phyloP scores from a whole-genome alignment of 2,888 invertebrate species.

The Hyles lineata region DNA sequence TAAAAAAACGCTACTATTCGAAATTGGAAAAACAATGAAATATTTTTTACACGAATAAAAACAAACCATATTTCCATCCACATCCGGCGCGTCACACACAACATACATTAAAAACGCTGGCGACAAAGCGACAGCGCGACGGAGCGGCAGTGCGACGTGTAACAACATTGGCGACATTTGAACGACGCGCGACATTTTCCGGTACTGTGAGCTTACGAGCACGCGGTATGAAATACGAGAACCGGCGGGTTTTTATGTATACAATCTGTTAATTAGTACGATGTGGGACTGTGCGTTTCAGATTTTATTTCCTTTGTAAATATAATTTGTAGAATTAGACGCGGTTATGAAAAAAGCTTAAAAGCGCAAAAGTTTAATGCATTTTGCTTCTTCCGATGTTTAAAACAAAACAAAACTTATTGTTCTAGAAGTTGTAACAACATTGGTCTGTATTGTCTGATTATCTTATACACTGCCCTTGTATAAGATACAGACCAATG shows the following conservation, averaged over 20 bases:
- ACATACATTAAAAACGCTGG: neutral
- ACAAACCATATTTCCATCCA: conserved; percentile 2
- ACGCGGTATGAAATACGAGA: neutral
- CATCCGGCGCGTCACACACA: conserved; percentile 4
- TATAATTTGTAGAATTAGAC: too few relatives aligned
- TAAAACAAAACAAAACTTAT: too few relatives aligned
- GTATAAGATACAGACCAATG: too few relatives aligned
- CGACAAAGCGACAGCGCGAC: conserved; percentile 7
- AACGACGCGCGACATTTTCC: conserved; percentile 22
- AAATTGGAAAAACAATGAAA: too few relatives aligned
- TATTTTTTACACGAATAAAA: neutral
- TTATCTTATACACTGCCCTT: too few relatives aligned
- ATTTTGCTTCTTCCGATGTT: too few relatives aligned
- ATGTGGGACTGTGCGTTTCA: too few relatives aligned
- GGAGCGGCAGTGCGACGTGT: conserved; percentile 10
- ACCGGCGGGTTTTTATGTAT: neutral
- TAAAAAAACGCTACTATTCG: too few relatives aligned
- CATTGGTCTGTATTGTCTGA: too few relatives aligned
- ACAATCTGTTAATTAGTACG: neutral
- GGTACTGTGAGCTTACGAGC: neutral
- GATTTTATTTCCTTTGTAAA: too few relatives aligned
- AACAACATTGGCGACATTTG: conserved; percentile 23
- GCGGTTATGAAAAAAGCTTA: neutral
- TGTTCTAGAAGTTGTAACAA: too few relatives aligned
- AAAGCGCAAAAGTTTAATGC: too few relatives aligned